phyloP scores from a whole-genome alignment of 2,113 vertebrate genomes.

The Sminthopsis crassicaudata region DNA sequence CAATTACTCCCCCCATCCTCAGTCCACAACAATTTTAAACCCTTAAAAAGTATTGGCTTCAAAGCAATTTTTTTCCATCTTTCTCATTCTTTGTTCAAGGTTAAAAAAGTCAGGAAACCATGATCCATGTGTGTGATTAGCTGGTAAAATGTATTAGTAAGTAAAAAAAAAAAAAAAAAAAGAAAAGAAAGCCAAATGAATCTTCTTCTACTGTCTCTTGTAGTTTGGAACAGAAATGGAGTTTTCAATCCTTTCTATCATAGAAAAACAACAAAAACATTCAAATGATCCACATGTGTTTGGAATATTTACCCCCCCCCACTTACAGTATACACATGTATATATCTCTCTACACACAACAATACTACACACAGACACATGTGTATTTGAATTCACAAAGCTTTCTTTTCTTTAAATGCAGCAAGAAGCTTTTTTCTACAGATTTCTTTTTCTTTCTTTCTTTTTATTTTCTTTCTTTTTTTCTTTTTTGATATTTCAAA shows the following conservation, averaged over 20 bases:
- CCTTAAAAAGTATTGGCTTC: conserved; percentile 30
- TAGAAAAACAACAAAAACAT: conserved; percentile 89
- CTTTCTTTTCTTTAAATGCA: conserved; percentile 96
- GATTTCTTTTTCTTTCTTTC: conserved; percentile 84
- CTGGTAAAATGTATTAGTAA: conserved; percentile 89
- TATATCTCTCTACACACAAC: not conserved
- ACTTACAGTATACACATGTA: not conserved
- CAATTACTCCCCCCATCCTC: not conserved
- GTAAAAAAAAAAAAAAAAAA: conserved; percentile 86
- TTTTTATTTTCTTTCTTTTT: conserved; percentile 87
- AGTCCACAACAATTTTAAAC: not conserved
- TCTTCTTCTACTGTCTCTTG: conserved; percentile 91
- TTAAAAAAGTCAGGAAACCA: conserved; percentile 92
- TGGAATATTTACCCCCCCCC: conserved; percentile 85
- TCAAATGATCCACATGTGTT: conserved; percentile 78
- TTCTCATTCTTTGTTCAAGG: conserved; percentile 93
- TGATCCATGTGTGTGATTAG: conserved; percentile 90
- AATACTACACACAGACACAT: not conserved
- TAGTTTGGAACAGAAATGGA: conserved; percentile 93
- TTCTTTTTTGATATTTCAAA: conserved; percentile 99
- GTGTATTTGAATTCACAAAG: conserved; percentile 87
- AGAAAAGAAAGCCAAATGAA: conserved; percentile 89
- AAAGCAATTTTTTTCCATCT: conserved; percentile 71
- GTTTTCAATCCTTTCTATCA: conserved; percentile 94
- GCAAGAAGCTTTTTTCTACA: conserved; percentile 85